Evolutionary conservation across 92 coral and sea anemone genomes (phyloP).

Genomic region (Epizoanthus ramosus): DNA sequence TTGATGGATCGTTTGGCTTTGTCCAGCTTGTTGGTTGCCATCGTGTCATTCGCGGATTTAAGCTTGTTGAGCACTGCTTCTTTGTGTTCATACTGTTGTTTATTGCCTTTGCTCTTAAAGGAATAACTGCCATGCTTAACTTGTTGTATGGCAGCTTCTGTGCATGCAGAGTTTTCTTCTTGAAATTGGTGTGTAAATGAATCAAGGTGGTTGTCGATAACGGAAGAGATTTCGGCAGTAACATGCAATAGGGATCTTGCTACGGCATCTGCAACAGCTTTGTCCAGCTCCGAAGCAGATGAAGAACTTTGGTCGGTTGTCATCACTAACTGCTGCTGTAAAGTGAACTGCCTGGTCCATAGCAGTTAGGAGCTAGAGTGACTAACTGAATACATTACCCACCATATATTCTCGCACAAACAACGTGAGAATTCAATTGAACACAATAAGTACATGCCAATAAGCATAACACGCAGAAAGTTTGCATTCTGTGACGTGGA

Average conservation of each 20-base stretch:
- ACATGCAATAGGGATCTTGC: neutral
- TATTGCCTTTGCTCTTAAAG: neutral
- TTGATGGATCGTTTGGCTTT: too few species aligned
- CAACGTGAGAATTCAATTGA: neutral
- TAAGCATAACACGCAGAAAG: conserved; percentile 13
- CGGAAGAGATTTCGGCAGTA: neutral
- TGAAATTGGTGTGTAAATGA: neutral
- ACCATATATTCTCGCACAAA: neutral
- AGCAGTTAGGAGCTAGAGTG: conserved; percentile 28
- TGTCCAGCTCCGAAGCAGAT: neutral
- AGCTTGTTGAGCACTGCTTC: neutral
- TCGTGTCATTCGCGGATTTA: neutral
- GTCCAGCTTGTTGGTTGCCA: too few species aligned
- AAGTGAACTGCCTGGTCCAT: conserved; percentile 26
- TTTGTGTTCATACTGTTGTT: neutral
- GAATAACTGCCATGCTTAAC: neutral
- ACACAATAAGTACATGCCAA: neutral
- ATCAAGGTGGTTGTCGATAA: neutral
- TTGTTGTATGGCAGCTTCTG: neutral
- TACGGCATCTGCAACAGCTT: too few species aligned
- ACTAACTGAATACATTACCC: neutral
- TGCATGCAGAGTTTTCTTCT: neutral
- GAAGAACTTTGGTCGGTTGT: neutral
- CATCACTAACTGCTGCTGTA: conserved; percentile 5
- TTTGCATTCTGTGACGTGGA: too few species aligned